phyloP scores from a whole-genome alignment of 2,797 vertebrate genomes.

The Galagoides demidoff region DNA sequence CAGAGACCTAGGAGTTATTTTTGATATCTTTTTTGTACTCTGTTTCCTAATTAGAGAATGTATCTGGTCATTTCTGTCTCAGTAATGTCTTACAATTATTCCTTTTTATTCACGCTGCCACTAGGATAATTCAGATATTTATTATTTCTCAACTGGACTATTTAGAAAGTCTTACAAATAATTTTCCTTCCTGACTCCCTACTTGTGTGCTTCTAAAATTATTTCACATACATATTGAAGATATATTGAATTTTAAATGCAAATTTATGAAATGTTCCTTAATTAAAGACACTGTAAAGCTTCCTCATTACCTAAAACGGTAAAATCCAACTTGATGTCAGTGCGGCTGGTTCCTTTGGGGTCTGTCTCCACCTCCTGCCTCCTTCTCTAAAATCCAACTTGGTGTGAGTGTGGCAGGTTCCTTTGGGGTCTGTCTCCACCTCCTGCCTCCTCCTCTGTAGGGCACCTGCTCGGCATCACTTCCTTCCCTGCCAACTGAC shows the following conservation, averaged over 20 bases:
- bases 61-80: neutral
- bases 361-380: no score
- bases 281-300: neutral
- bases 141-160: neutral
- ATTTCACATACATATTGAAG: neutral
- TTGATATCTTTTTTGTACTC: neutral
- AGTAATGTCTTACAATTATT: neutral
- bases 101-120: neutral
- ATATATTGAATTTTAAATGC: slow-evolving; percentile 9
- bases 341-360: neutral
- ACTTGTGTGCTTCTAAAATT: slow-evolving; percentile 25
- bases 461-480: neutral
- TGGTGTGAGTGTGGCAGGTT: neutral
- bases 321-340: neutral
- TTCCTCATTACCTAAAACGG: neutral
- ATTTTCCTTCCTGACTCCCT: neutral
- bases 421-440: neutral
- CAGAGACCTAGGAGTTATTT: slow-evolving; percentile 4
- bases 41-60: neutral
- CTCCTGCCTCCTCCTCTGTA: neutral
- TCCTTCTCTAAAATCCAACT: neutral
- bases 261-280: neutral
- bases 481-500: neutral
- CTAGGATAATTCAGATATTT: neutral
- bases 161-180: neutral